Evolutionary conservation across 2,797 vertebrate species (phyloP).

Genomic region (Thripadectes ignobilis): DNA sequence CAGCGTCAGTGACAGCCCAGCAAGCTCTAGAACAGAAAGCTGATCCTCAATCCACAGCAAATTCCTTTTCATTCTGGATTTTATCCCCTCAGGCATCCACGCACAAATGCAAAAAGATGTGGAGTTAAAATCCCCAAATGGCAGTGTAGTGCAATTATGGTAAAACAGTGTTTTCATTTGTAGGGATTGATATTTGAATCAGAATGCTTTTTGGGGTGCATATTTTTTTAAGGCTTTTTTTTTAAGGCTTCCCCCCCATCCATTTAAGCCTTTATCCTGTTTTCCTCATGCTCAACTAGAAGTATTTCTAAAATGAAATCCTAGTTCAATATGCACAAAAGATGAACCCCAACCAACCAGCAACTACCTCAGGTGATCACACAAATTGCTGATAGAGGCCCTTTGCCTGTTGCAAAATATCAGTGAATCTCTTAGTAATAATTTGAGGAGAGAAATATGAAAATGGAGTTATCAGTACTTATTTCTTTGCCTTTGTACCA

Average conservation of each 20-base stretch:
- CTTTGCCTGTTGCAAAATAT: neutral
- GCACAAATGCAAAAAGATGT: neutral
- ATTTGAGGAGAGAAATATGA: neutral
- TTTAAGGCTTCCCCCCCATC: neutral
- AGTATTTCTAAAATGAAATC: neutral
- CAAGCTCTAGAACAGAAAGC: neutral
- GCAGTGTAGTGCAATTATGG: neutral
- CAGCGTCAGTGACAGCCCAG: neutral
- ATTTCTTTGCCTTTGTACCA: neutral
- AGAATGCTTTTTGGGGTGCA: neutral
- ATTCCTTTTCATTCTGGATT: neutral
- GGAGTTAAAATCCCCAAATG: neutral
- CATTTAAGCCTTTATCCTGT: neutral
- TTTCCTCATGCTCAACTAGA: neutral
- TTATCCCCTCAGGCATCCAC: neutral
- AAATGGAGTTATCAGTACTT: neutral
- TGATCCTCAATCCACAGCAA: neutral
- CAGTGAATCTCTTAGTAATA: neutral
- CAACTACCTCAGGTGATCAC: neutral
- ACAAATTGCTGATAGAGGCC: neutral
- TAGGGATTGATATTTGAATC: neutral
- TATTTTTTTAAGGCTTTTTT: neutral
- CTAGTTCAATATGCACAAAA: neutral
- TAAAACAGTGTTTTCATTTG: neutral
- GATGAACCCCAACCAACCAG: neutral